phyloP scores from a whole-genome alignment of 1,140 invertebrate species.

The Rhagoletis pomonella region DNA sequence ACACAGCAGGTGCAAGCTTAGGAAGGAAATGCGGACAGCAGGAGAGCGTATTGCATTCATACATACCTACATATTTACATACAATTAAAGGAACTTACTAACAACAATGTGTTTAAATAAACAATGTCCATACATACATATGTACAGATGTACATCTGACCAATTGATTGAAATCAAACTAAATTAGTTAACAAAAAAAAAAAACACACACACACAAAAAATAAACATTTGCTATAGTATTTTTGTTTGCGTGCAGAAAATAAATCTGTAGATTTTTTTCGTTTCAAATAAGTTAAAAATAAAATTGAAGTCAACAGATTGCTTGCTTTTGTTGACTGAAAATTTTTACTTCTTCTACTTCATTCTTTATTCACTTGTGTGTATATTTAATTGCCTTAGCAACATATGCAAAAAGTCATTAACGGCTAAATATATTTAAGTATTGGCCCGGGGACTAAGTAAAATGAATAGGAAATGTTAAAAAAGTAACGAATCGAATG shows the following conservation, averaged over 20 bases:
- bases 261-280: background rate
- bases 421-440: constrained; percentile 41
- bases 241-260: background rate
- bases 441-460: background rate
- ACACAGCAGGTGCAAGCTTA: constrained; percentile 43
- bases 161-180: constrained; percentile 23
- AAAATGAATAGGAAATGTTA: background rate
- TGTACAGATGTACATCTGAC: background rate
- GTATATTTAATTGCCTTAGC: background rate
- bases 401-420: constrained; percentile 43
- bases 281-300: constrained; percentile 9
- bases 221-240: background rate
- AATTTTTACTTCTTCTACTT: background rate
- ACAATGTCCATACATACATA: background rate
- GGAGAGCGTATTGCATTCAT: background rate
- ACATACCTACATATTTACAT: background rate
- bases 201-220: background rate
- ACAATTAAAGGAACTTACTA: no score
- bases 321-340: background rate
- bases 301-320: background rate
- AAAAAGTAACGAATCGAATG: constrained; percentile 17
- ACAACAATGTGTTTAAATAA: no score
- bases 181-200: constrained; percentile 24
- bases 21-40: constrained; percentile 30
- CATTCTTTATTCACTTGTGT: background rate